Evolutionary conservation across 92 coral and sea anemone species (phyloP), one percentile per base, ranked within the genome.

Genomic region (Palythoa caribaeorum): DNA sequence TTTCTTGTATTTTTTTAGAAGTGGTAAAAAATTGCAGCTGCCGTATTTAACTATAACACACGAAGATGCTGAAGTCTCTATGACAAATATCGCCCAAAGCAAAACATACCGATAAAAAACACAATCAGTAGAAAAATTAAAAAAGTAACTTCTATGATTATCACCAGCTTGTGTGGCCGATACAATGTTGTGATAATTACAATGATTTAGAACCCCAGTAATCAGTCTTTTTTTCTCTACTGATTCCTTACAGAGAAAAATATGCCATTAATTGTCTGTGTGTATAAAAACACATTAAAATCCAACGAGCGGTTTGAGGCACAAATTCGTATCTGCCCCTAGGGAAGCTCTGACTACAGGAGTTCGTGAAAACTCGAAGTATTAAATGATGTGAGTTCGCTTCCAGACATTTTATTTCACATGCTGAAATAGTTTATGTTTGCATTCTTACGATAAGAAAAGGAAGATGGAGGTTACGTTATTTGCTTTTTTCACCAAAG

Each of bases 201-300:
- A 80, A 47, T 63, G 36, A n/a, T 21, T 63, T 63, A 63, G 70
- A 63, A 63, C n/a, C 59, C 52, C 2, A 80, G 20, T 81, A 65
- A 66, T 66, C 17, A 48, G 44, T 81, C 60, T 40, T 81, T 68
- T 48, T 35, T 36, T 38, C 15, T 5, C 15, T 20, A 8, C 59
- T 20, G 48, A 44, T 14, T 16, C 37, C 74, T 68, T 65, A 50
- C 74, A 81, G 62, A 81, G 60, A 47, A 62, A 81, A 81, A 66
- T 81, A 66, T 81, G 5, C 66, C 60, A 80, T 65, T 63, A 80
- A 81, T 81, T 81, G 57, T 81, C 60, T 44, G 60, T 81, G 55
- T 81, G 47, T 81, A 65, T 71, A n/a, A 38, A 48, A 80, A 57
- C 86, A 81, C 62, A 81, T 51, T n/a, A 81, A 47, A 65, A 52